phyloP scores from a whole-genome alignment of 2,113 vertebrate genomes.

The Oryctolagus cuniculus region mOryCun1.1 NC_091436.1:23388501-23389000 shows the following conservation, averaged over 20 bases:
- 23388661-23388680: not conserved
- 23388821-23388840: too few relatives aligned
- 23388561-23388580: not conserved
- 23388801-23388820: too few relatives aligned
- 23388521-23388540: not conserved
- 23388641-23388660: not conserved
- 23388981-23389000: not conserved
- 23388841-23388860: too few relatives aligned
- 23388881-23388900: not conserved
- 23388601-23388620: not conserved
- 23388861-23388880: not conserved
- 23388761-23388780: too few relatives aligned
- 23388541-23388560: constrained; percentile 10
- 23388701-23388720: too few relatives aligned
- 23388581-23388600: not conserved
- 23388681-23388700: too few relatives aligned
- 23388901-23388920: not conserved
- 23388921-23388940: not conserved
- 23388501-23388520: not conserved
- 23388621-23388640: not conserved
- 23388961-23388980: not conserved
- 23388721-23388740: too few relatives aligned
- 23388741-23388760: too few relatives aligned
- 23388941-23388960: not conserved
- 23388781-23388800: too few relatives aligned